These are phyloP conservation scores for Platycercus adscitus DNA, from an alignment of 2,113 vertebrate genomes.

Conservation along the genomic window DNA sequence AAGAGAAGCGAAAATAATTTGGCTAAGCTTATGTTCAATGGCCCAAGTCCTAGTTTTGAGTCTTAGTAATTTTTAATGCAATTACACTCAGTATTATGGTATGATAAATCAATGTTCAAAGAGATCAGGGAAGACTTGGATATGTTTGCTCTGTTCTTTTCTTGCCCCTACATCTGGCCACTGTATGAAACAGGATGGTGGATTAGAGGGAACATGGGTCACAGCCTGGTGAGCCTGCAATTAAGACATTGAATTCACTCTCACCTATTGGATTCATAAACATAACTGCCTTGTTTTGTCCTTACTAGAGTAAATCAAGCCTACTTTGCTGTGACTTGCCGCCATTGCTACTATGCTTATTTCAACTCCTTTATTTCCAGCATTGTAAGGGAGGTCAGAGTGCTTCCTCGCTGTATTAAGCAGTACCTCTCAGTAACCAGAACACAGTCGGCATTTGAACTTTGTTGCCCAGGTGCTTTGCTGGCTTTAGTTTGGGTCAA, in stretches of 20 bases:
- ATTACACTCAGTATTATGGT: not conserved
- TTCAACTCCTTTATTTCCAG: not conserved
- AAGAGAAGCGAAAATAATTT: slow-evolving; percentile 18
- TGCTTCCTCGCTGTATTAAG: not conserved
- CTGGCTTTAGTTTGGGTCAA: not conserved
- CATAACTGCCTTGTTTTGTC: not conserved
- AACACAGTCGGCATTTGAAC: not conserved
- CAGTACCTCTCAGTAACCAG: not conserved
- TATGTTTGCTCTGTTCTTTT: not conserved
- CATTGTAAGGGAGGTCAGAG: not conserved
- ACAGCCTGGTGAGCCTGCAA: not conserved
- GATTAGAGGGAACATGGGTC: not conserved
- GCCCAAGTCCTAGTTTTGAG: not conserved
- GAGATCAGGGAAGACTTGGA: not conserved
- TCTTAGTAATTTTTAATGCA: slow-evolving; percentile 37
- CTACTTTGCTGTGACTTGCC: not conserved
- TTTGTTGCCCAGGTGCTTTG: not conserved
- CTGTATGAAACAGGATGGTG: not conserved
- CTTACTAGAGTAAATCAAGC: not conserved
- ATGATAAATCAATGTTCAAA: not conserved
- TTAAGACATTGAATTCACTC: not conserved
- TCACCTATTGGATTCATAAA: not conserved
- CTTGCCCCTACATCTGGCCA: not conserved
- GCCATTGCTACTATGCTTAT: not conserved
- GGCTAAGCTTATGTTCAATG: slow-evolving; percentile 5